Conservation (phyloP, 2,113 vertebrate genomes). For the Boleophthalmus pectinirostris region DNA sequence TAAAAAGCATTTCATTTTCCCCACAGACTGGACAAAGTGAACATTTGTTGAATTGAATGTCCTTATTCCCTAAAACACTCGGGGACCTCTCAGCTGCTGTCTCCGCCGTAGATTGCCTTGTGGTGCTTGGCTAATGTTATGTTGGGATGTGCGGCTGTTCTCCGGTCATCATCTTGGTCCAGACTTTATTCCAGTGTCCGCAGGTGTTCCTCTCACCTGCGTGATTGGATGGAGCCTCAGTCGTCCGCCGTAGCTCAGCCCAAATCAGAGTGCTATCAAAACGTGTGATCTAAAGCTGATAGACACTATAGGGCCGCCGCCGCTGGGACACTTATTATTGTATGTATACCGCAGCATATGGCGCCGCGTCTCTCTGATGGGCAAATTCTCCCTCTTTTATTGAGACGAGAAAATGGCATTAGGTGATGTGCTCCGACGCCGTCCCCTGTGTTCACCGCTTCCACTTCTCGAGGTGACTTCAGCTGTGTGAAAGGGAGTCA, state of each 20-base stretch:
- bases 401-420: constrained; percentile 61
- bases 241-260: constrained; percentile 65
- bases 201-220: constrained; percentile 70
- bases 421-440: constrained; percentile 45
- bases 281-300: constrained; percentile 76
- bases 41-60: constrained; percentile 43
- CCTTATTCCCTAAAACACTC: constrained; percentile 60
- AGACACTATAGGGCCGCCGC: constrained; percentile 64
- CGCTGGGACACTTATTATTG: constrained; percentile 58
- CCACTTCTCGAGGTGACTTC: too few relatives aligned
- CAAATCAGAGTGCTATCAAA: constrained; percentile 72
- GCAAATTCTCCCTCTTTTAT: constrained; percentile 55
- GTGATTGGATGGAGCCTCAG: constrained; percentile 75
- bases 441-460: constrained; percentile 28
- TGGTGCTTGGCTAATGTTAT: constrained; percentile 55
- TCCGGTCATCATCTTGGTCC: constrained; percentile 51
- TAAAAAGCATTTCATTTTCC: constrained; percentile 25
- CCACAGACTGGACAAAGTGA: constrained; percentile 20
- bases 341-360: constrained; percentile 69
- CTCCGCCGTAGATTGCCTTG: constrained; percentile 55
- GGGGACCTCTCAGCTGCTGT: constrained; percentile 46
- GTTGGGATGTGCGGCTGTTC: constrained; percentile 42
- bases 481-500: too few relatives aligned
- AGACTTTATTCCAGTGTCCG: constrained; percentile 70
- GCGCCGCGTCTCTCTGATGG: constrained; percentile 55